These are phyloP conservation scores for Halotydeus destructor DNA, from an alignment of 1,140 invertebrate species.

Conservation along the genomic window DNA sequence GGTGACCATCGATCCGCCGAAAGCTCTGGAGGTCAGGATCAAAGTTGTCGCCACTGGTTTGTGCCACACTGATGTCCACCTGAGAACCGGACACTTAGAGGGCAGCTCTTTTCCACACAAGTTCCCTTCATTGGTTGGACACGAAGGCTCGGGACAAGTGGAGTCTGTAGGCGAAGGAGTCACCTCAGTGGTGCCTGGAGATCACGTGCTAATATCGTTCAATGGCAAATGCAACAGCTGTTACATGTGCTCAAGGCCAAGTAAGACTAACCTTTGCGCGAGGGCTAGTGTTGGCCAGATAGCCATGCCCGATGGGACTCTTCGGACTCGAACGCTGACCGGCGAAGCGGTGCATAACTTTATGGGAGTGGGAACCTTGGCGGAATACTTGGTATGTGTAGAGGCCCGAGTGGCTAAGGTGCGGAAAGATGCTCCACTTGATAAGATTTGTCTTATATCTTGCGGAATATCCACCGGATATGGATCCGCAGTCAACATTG, in stretches of 20 bases:
- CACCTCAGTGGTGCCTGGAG: conserved; percentile 58
- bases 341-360: conserved; percentile 74
- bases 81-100: conserved; percentile 5
- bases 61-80: conserved; percentile 15
- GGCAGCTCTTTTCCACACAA: background rate
- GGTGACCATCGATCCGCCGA: conserved; percentile 6
- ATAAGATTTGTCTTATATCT: conserved; percentile 78
- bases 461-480: conserved; percentile 80
- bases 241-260: conserved; percentile 75
- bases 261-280: conserved; percentile 84
- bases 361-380: conserved; percentile 63
- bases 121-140: conserved; percentile 77
- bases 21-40: conserved; percentile 22
- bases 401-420: conserved; percentile 74
- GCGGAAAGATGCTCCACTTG: conserved; percentile 46
- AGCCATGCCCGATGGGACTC: conserved; percentile 72
- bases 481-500: conserved; percentile 82
- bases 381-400: conserved; percentile 89
- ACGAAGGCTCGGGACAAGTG: conserved; percentile 84
- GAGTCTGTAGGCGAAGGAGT: conserved; percentile 85
- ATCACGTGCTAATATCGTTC: conserved; percentile 86
- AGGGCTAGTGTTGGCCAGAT: conserved; percentile 48
- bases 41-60: conserved; percentile 18
- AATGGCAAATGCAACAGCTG: conserved; percentile 86
- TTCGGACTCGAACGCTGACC: conserved; percentile 71